These are phyloP conservation scores for Macropus fuliginosus DNA, from an alignment of 2,797 vertebrate species.

Conservation along the genomic window DNA sequence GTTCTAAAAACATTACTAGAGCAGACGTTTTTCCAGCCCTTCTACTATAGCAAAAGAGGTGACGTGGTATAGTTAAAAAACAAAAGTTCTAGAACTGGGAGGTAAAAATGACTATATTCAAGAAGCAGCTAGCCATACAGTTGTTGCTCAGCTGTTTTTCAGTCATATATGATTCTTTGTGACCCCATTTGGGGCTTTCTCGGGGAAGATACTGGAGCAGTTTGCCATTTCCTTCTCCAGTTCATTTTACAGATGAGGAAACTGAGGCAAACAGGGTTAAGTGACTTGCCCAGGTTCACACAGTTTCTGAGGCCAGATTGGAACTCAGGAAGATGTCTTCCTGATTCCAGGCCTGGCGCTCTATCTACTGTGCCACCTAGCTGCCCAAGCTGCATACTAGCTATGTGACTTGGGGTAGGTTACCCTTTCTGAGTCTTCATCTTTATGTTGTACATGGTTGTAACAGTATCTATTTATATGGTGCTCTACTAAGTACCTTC, in stretches of 20 bases:
- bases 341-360: neutral
- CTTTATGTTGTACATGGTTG: neutral
- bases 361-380: neutral
- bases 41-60: neutral
- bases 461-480: neutral
- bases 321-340: neutral
- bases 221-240: neutral
- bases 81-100: neutral
- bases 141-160: neutral
- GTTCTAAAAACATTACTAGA: neutral
- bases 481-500: neutral
- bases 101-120: neutral
- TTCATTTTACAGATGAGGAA: neutral
- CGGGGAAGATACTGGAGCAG: neutral
- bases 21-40: neutral
- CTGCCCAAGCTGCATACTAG: neutral
- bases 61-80: neutral
- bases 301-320: neutral
- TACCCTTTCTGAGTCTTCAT: neutral
- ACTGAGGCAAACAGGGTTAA: neutral
- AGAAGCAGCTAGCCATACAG: neutral
- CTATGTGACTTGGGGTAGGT: neutral
- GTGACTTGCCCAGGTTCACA: neutral
- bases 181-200: neutral
- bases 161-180: neutral